These are phyloP conservation scores for Hyperoodon ampullatus DNA, from an alignment of 2,113 vertebrate species.

Conservation along the genomic window DNA sequence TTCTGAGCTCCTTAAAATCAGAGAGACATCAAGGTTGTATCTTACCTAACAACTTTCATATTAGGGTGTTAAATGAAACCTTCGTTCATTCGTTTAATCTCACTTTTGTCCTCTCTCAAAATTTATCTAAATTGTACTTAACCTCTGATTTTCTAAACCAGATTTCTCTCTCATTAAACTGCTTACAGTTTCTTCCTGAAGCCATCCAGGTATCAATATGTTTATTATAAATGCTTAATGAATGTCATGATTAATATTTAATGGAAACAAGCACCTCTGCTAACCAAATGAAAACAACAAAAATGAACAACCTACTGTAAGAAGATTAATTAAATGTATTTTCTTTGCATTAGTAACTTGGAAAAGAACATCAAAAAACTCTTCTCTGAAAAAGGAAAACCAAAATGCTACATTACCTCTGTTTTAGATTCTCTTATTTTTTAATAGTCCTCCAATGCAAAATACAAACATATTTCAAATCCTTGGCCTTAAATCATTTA, in stretches of 20 bases:
- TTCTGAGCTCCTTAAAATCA: constrained; percentile 76
- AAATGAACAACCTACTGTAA: constrained; percentile 48
- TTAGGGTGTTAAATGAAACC: constrained; percentile 38
- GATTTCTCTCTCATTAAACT: constrained; percentile 13
- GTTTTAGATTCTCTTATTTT: constrained; percentile 73
- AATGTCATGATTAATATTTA: neutral
- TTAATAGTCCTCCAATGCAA: constrained; percentile 71
- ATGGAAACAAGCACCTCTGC: neutral
- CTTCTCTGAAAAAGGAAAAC: constrained; percentile 66
- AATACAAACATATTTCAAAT: constrained; percentile 79
- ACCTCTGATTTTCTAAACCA: constrained; percentile 48
- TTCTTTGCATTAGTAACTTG: constrained; percentile 46
- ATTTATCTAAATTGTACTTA: constrained; percentile 18
- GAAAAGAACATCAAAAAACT: constrained; percentile 53
- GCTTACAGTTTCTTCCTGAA: neutral
- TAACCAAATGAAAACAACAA: constrained; percentile 48
- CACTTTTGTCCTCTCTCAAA: neutral
- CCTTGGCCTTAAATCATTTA: constrained; percentile 78
- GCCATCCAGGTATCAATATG: neutral
- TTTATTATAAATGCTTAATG: constrained; percentile 28
- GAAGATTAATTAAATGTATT: constrained; percentile 60
- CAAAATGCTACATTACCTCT: constrained; percentile 77
- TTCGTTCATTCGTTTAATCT: constrained; percentile 64
- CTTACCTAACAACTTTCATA: constrained; percentile 51
- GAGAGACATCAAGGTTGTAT: constrained; percentile 72